Conservation (phyloP, 2,888 invertebrate species). For the Tubulanus polymorphus region DNA sequence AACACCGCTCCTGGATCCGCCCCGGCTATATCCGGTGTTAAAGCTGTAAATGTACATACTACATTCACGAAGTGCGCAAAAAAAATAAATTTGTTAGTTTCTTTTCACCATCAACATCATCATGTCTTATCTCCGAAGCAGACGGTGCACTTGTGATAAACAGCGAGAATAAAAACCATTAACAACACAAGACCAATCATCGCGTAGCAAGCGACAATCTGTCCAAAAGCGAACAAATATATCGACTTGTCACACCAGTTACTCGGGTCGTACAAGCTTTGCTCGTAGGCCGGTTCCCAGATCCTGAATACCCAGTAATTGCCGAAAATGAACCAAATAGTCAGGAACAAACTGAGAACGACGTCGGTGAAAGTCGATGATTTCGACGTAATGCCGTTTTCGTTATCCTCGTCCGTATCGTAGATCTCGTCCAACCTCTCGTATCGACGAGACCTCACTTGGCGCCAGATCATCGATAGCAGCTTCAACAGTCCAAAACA, state of each 20-base stretch:
- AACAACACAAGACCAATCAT: conserved; percentile 53
- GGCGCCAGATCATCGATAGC: conserved; percentile 62
- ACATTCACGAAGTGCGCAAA: too few relatives aligned
- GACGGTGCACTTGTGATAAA: conserved; percentile 23
- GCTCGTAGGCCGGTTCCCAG: conserved; percentile 72
- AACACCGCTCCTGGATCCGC: too few relatives aligned
- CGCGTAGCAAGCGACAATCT: conserved; percentile 68
- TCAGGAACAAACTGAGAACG: conserved; percentile 66
- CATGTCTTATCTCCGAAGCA: too few relatives aligned
- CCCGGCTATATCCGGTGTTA: too few relatives aligned
- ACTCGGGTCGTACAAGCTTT: conserved; percentile 71
- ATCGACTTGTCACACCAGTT: conserved; percentile 75
- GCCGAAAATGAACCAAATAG: conserved; percentile 73
- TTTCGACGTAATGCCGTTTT: conserved; percentile 52
- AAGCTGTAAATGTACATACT: too few relatives aligned
- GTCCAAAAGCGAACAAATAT: conserved; percentile 72
- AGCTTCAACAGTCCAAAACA: conserved; percentile 67
- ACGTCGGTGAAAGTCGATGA: conserved; percentile 65
- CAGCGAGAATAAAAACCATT: conserved; percentile 22
- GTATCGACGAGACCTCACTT: conserved; percentile 62
- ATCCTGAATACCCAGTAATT: conserved; percentile 76
- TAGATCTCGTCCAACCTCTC: conserved; percentile 43
- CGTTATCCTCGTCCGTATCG: conserved; percentile 33
- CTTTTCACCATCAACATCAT: too few relatives aligned
- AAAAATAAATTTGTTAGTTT: too few relatives aligned